Conservation (phyloP, 2,113 vertebrate genomes). For the Microtus oregoni region DNA sequence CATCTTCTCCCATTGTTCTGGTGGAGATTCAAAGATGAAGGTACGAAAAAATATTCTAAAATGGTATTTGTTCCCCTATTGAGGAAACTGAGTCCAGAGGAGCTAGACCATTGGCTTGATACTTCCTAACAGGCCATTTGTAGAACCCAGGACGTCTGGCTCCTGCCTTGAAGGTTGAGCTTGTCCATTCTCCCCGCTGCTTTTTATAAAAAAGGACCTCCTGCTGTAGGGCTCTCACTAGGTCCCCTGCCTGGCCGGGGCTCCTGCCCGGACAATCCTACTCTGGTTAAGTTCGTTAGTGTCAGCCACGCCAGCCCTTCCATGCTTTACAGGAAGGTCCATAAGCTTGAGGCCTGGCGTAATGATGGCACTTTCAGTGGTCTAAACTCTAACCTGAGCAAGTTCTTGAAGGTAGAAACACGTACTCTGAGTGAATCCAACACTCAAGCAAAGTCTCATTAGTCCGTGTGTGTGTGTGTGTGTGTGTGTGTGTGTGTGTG, state of each 20-base stretch:
- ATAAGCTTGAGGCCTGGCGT: background rate
- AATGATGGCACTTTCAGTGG: background rate
- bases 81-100: slow-evolving; percentile 6
- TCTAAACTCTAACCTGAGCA: background rate
- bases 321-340: too few species aligned
- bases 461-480: background rate
- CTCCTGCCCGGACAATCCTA: background rate
- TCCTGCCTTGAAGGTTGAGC: background rate
- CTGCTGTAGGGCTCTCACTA: background rate
- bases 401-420: background rate
- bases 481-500: too few species aligned
- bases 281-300: background rate
- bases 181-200: background rate
- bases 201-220: background rate
- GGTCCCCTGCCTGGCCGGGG: background rate
- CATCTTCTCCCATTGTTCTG: background rate
- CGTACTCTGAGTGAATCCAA: background rate
- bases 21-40: background rate
- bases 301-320: background rate
- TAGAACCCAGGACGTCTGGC: background rate
- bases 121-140: background rate
- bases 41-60: background rate
- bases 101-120: background rate
- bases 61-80: background rate
- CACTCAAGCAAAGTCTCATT: background rate